Evolutionary conservation across 1,140 invertebrate species (phyloP), one percentile per base, ranked within the genome.

Genomic region (Carcinoscorpius rotundicauda): DNA sequence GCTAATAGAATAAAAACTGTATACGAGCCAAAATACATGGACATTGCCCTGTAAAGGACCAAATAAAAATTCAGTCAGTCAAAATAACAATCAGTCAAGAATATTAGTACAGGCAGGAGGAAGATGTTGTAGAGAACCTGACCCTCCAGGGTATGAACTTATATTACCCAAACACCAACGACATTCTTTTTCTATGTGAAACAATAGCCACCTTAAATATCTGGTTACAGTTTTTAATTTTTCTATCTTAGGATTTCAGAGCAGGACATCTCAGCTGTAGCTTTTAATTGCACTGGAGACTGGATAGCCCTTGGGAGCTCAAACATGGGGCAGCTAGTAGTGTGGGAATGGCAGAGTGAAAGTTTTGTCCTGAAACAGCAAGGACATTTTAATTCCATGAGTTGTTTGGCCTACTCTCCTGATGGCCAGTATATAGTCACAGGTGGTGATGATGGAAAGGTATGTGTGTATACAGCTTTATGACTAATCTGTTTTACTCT

Each of bases 301-400:
- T 98, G 95, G 95, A 87, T 99, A 61, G 94, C 91, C 0, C 74
- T 97, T 49, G 93, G 88, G 1, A 93, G 90, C 74, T 71, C 76
- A 49, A 68, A 71, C 11, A 81, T 84, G 1, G 84, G 85, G 55
- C 93, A 98, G 75, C 76, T 99, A 29, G 76, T 98, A 9, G 94
- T 98, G 5, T 98, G 95, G 94, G 96, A 98, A 79, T 98, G 95
- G 95, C 93, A 97, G 78, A 97, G 93, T 83, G 93, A 98, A 80
- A 92, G 91, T n/a, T 97, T 96, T 72, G 86, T 96, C 0, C 85
- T 99, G 82, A 98, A 98, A 75, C 94, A 98, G 73, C 94, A 98
- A 70, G 92, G 92, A 0, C 96, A 98, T 73, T 86, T 86, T 60
- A 87, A 88, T 73, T 87, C 88, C 73, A 94, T 96, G 85, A 86